Evolutionary conservation across 1,140 invertebrate genomes (phyloP).

Genomic region (Physella acuta): DNA sequence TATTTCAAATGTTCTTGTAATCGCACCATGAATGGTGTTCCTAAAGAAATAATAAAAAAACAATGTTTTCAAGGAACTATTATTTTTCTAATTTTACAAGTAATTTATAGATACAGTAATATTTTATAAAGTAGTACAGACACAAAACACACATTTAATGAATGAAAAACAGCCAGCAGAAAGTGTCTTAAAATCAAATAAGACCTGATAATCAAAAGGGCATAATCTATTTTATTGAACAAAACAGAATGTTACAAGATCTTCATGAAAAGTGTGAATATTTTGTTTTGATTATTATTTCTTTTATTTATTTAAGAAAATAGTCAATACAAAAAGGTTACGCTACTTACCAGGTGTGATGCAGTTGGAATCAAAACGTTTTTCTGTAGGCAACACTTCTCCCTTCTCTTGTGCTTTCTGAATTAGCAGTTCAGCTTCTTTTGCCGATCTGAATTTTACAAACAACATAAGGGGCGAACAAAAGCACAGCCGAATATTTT

Average conservation of each 20-base stretch:
- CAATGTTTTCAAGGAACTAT: constrained; percentile 12
- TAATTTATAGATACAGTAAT: not conserved
- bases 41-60: constrained; percentile 37
- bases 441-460: constrained; percentile 79
- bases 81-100: not conserved
- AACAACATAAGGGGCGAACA: too few species aligned
- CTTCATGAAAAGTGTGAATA: not conserved
- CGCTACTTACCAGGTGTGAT: constrained; percentile 79
- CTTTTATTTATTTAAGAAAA: not conserved
- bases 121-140: not conserved
- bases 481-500: too few species aligned
- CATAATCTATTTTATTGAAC: too few species aligned
- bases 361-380: constrained; percentile 92
- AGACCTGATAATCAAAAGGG: too few species aligned
- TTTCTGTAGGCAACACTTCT: constrained; percentile 69
- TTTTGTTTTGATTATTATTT: not conserved
- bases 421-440: constrained; percentile 79
- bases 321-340: not conserved
- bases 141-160: too few species aligned
- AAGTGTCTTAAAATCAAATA: too few species aligned
- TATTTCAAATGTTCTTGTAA: constrained; percentile 83
- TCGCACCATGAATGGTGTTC: constrained; percentile 64
- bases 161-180: too few species aligned
- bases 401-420: constrained; percentile 71
- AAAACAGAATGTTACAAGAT: too few species aligned